Percentiles rank a stretch among this genome's conserved stretches.
Conservation (phyloP, 2,888 invertebrate species). For the Venustoraphidia nigricollis region DNA sequence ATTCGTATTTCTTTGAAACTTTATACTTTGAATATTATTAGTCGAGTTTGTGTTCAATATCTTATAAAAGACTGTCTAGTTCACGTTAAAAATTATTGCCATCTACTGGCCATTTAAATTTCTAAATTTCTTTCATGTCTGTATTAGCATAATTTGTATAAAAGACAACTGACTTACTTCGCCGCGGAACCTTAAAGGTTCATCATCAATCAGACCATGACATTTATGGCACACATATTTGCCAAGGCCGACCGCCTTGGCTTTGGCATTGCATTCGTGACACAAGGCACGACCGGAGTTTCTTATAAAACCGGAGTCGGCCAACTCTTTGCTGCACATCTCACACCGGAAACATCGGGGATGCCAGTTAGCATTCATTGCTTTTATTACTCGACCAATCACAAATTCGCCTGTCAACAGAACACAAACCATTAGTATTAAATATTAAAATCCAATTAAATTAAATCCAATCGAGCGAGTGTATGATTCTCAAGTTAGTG, state of each 20-base stretch:
- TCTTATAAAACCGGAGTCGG: conserved; percentile 94
- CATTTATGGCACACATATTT: conserved; percentile 98
- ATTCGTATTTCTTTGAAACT: no score
- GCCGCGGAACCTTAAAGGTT: conserved; percentile 79
- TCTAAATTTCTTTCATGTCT: no score
- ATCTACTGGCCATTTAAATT: no score
- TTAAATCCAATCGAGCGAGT: no score
- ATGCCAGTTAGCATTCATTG: conserved; percentile 99
- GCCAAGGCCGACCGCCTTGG: conserved; percentile 87
- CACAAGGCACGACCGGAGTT: conserved; percentile 71
- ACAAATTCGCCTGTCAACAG: conserved; percentile 64
- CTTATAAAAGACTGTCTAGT: no score
- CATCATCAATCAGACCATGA: conserved; percentile 85
- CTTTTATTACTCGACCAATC: conserved; percentile 97
- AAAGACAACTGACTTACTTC: conserved; percentile 38
- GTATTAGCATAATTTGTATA: neutral
- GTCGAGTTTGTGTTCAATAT: no score
- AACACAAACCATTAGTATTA: neutral
- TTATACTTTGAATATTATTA: no score
- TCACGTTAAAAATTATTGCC: no score
- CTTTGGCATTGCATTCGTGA: conserved; percentile 90
- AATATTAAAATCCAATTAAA: no score
- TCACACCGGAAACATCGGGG: conserved; percentile 95
- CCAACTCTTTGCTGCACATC: conserved; percentile 78
- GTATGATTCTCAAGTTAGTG: no score